Evolutionary conservation across 2,888 invertebrate genomes (phyloP).

Genomic region (Helobdella robusta): DNA sequence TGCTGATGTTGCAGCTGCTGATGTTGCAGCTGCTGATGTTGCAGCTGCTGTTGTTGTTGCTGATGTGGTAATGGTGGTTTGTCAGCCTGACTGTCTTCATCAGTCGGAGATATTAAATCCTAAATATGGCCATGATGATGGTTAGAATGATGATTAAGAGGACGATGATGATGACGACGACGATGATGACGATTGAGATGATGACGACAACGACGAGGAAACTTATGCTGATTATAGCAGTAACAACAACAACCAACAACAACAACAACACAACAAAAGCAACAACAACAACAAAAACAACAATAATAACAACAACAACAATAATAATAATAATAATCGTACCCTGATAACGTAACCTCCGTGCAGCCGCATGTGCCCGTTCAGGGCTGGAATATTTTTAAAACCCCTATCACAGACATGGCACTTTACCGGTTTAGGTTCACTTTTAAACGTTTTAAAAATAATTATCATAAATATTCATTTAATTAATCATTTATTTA

Average conservation of each 20-base stretch:
- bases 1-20: slow-evolving; percentile 17
- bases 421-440: slow-evolving; percentile 70
- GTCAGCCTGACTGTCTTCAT: background rate
- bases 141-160: background rate
- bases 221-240: background rate
- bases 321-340: background rate
- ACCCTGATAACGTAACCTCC: slow-evolving; percentile 79
- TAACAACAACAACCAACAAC: background rate
- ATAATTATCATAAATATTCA: background rate
- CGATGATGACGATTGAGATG: slow-evolving; percentile 10
- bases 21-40: background rate
- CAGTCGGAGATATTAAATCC: background rate
- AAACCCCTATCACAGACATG: slow-evolving; percentile 88
- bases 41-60: background rate
- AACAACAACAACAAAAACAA: background rate
- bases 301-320: background rate
- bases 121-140: background rate
- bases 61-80: background rate
- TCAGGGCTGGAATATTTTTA: slow-evolving; percentile 91
- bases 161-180: background rate
- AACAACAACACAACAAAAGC: too few relatives aligned
- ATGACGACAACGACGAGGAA: background rate
- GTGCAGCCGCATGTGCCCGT: slow-evolving; percentile 93
- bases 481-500: too few relatives aligned
- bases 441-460: slow-evolving; percentile 36